A percentile compares a stretch with the other conserved stretches of the same genome.
Conservation (phyloP, 2,113 vertebrate species). For the Burhinus bistriatus region DNA sequence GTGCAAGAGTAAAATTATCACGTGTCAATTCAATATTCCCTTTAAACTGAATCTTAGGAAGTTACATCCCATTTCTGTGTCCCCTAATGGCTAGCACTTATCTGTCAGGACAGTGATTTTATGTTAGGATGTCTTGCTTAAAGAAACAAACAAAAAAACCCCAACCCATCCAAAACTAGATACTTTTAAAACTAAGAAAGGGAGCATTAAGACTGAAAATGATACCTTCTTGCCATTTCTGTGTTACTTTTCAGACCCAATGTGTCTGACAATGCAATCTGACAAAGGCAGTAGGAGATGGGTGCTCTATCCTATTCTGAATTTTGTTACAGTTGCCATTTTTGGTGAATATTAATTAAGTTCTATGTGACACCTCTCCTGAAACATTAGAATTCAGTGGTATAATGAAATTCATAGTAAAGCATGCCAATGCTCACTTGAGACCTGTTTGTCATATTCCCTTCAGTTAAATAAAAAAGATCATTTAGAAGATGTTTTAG, state of each 20-base stretch:
- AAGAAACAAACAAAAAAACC: background rate
- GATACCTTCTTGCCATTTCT: background rate
- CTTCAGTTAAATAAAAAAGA: background rate
- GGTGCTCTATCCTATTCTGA: background rate
- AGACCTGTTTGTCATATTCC: conserved; percentile 1
- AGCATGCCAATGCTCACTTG: background rate
- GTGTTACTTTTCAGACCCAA: background rate
- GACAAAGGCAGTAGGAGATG: conserved; percentile 34
- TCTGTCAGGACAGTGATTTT: background rate
- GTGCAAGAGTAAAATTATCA: background rate
- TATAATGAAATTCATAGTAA: conserved; percentile 5
- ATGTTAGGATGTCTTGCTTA: background rate
- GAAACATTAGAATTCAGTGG: conserved; percentile 5
- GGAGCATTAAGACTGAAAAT: background rate
- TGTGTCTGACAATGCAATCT: background rate
- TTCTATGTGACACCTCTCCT: background rate
- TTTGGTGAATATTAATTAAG: conserved; percentile 30
- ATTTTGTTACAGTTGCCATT: conserved; percentile 49
- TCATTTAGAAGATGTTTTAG: background rate
- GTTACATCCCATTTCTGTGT: background rate
- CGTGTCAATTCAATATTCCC: background rate
- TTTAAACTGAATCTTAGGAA: background rate
- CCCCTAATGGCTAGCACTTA: background rate
- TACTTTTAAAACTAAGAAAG: background rate
- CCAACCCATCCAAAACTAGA: too few species aligned